phyloP scores from a whole-genome alignment of 2,113 vertebrate genomes.

The Psilopsiagon aymara region DNA sequence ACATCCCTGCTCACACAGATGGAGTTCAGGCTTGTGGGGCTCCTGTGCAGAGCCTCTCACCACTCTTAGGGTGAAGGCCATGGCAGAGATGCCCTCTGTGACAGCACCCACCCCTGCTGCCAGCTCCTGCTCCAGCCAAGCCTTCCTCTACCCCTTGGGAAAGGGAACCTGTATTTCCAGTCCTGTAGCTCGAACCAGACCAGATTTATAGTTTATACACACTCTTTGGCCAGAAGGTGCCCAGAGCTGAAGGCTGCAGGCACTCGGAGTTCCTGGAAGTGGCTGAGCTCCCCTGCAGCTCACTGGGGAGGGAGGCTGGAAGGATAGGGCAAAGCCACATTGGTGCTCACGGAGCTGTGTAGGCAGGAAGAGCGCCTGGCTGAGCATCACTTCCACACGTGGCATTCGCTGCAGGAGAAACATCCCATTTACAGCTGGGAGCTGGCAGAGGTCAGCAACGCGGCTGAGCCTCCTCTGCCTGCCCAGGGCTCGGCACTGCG shows the following conservation, averaged over 20 bases:
- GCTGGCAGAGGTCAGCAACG: fast-evolving
- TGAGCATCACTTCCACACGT: not conserved
- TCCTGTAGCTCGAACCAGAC: not conserved
- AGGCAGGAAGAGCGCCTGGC: not conserved
- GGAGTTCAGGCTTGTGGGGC: fast-evolving
- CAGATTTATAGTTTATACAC: not conserved
- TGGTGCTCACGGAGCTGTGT: not conserved
- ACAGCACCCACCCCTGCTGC: fast-evolving
- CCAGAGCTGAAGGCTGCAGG: not conserved
- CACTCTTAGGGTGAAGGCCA: fast-evolving
- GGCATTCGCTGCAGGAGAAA: not conserved
- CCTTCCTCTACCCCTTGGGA: not conserved
- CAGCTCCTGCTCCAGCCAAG: not conserved
- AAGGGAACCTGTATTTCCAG: conserved; percentile 69
- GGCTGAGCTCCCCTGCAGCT: not conserved
- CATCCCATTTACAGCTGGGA: fast-evolving
- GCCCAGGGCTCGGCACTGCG: not conserved
- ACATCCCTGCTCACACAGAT: fast-evolving
- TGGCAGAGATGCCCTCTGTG: not conserved
- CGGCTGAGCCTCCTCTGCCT: not conserved
- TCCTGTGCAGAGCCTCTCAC: not conserved
- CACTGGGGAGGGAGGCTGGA: not conserved
- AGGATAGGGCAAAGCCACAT: fast-evolving
- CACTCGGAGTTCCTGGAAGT: not conserved
- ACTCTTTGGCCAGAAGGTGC: not conserved